Base-by-base conservation (phyloP, 2,113 vertebrate species). In the Tiliqua scincoides region DNA sequence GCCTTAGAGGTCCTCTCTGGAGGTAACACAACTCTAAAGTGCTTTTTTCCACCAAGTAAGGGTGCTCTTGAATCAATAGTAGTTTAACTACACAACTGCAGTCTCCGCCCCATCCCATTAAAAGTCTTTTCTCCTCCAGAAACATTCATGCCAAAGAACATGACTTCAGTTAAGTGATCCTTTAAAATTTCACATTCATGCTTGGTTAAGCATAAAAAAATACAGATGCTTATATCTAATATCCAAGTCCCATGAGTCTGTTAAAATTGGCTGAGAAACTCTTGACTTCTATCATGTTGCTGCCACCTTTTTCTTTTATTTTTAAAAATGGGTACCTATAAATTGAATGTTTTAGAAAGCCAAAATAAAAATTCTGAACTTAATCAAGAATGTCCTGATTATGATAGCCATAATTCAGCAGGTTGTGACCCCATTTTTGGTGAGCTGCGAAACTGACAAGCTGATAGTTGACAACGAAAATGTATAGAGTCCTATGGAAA, bases 131-230 rank as follows among this genome's bases (percentile, higher is more conserved):
- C 57, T 74, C 40, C 37, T 79, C 57, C 77, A 72, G 52, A 48
- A 37, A 11, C 52, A 43, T 68, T 67, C 35, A 12, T 85, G 83
- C 61, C 61, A n/a, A 77, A 20, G 3, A 85, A 48, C 74, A 32
- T 30, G 4, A 4, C 71, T 79, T 85, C 35, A n/a, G 21, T n/a
- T 71, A 25, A 17, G 65, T 85, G 54, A 71, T 35, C 77, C 52
- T 72, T 48, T 62, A 79, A 79, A 48, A 71, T 43, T 79, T 79
- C 67, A 86, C 18, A 79, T 79, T 79, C 54, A 86, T 71, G 76
- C 68, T 79, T 72, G 20, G 37, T 72, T 72, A 73, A 79, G 18
- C 68, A 79, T 61, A 70, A n/a, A 21, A 43, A 40, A 43, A 15
- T 52, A 59, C 37, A 79, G 27, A 70, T 70, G 54, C 63, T 17